Base-by-base conservation (phyloP, 2,888 invertebrate species). In the Aspidiotus destructor region DNA sequence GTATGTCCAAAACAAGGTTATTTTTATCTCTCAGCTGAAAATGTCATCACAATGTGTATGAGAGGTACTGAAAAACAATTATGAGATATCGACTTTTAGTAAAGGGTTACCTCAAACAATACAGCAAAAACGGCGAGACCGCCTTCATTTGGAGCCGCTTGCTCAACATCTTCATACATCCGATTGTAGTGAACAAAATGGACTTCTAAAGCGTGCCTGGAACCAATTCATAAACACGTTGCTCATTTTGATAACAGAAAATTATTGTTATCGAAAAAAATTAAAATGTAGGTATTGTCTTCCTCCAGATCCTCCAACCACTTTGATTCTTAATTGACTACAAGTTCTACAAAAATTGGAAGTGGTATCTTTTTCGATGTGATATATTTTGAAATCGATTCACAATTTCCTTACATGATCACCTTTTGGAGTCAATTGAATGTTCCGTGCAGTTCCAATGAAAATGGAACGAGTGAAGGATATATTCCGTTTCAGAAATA, bases 321-420 rank as follows among this genome's bases (percentile, higher is more conserved):
- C 6, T 48, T 48, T 6, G 2, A 48, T 48, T 13, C 48, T n/a
- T n/a, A 48, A 48, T 48, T 5, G 5, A 28, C 28, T 28, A 5
- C 28, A 5, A 28, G 2, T 28, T 3, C 28, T 28, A 28, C 28
- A 28, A 28, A 28, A 28, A 28, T 28, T 28, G 28, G 28, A 28
- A 5, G 28, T 28, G 1, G 28, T 28, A 28, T 28, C 28, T 28
- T 5, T 28, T 28, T 28, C 5, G 2, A 28, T 28, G 28, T 28
- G 5, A 28, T 28, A 28, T 28, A 28, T 1, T 28, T 28, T 28
- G 28, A 5, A 28, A 28, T 16, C 52, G 41, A 16, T 1, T 16
- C 40, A 17, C 16, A 67, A 40, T 57, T 67, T 52, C 57, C 65
- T 65, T 65, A 67, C 60, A 67, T 67, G 44, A 67, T 67, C 60